Evolutionary conservation across 2,797 vertebrate genomes (phyloP), one percentile per base, ranked within the genome.

Genomic region (Melopsittacus undulatus): DNA sequence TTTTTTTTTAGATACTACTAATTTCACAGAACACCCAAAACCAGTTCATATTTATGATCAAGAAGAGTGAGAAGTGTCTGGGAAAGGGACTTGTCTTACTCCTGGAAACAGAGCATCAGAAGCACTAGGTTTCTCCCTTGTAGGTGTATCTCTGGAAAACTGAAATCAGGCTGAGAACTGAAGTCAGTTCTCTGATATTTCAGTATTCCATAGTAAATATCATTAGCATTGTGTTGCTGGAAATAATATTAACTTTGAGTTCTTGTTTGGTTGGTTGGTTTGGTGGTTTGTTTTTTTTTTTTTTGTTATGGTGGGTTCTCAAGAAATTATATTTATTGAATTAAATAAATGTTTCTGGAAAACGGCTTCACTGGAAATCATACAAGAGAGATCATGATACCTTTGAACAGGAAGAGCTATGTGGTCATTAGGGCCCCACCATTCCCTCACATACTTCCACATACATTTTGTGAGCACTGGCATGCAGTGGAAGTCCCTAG

Each of bases 401-500:
- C 16, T 86, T 48, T 42, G 36, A 81, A 74, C 2, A 1, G 21
- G 74, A 49, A 26, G 43, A 83, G 12, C 10, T 22, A 20, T 5
- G 10, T 11, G 5, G 32, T 70, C 3, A 1, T 73, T 54, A 68
- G 9, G 54, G 20, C 43, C 4, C 5, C 8, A 69, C 30, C 15
- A 30, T 51, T 75, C 62, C 64, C 51, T 82, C 13, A 63, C 2
- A 2, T 14, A 18, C 24, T 83, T 7, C 14, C 26, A 13, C 11
- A 21, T 6, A 16, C 2, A 0, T 48, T 75, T 90, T 57, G n/a
- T 68, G 70, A 57, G 23, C 16, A 34, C 24, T 8, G 7, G 5
- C 18, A 62, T 24, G 23, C 7, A 83, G 49, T 1, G 1, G 45
- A 51, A 1, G 4, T 40, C 11, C 13, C 30, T 24, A 13, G 2